phyloP scores from a whole-genome alignment of 2,113 vertebrate genomes.

The Pomatostomus ruficeps region DNA sequence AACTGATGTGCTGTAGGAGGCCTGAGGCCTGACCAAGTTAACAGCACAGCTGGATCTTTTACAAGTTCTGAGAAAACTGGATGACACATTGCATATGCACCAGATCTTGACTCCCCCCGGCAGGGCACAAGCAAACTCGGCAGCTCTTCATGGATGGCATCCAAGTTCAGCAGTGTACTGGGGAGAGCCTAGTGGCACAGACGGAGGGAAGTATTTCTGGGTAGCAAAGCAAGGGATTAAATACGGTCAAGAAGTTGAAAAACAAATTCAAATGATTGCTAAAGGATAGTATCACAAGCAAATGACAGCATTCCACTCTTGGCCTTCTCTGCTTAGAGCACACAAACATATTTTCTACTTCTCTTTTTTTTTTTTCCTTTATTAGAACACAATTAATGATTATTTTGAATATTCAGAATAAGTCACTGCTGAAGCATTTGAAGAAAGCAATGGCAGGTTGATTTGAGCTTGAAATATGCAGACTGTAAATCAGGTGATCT shows the following conservation, averaged over 20 bases:
- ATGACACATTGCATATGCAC: neutral
- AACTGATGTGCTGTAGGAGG: neutral
- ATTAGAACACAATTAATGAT: neutral
- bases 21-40: slow-evolving; percentile 4
- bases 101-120: neutral
- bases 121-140: neutral
- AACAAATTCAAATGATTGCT: neutral
- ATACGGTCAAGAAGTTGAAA: neutral
- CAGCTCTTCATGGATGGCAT: neutral
- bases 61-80: neutral
- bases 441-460: neutral
- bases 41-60: neutral
- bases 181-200: neutral
- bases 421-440: neutral
- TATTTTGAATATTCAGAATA: neutral
- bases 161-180: neutral
- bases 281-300: neutral
- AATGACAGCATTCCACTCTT: neutral
- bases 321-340: neutral
- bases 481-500: neutral
- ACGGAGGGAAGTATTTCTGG: neutral
- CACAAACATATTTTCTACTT: neutral
- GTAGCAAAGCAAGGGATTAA: neutral
- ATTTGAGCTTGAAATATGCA: neutral
- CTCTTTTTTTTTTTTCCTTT: neutral